These are phyloP conservation scores for Ashinkailepas kermadecensis DNA, from an alignment of 2,888 invertebrate genomes.

Conservation along the genomic window DNA sequence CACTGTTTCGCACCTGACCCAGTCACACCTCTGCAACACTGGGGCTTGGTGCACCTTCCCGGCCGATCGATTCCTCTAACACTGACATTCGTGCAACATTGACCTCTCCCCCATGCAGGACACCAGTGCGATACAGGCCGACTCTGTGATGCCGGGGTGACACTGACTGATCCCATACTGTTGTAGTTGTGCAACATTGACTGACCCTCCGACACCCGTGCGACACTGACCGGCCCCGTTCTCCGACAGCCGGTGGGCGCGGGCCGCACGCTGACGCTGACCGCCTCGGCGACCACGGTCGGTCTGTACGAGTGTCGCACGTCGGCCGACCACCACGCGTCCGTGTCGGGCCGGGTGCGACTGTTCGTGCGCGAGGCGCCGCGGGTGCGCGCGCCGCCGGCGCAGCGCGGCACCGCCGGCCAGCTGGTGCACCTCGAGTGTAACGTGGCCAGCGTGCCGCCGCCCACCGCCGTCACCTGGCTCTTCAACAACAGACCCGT, in stretches of 20 bases:
- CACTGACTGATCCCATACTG: too few species aligned
- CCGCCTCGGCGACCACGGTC: not conserved
- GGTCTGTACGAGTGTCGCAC: constrained; percentile 8
- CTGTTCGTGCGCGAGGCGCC: constrained; percentile 49
- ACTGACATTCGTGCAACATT: too few species aligned
- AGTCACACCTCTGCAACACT: too few species aligned
- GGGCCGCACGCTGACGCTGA: not conserved
- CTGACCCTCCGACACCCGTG: too few species aligned
- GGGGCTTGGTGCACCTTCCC: too few species aligned
- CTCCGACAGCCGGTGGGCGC: not conserved
- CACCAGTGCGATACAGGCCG: too few species aligned
- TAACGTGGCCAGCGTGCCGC: constrained; percentile 78
- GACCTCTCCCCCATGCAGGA: too few species aligned
- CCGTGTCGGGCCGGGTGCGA: not conserved
- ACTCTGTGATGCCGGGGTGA: too few species aligned
- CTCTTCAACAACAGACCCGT: constrained; percentile 60
- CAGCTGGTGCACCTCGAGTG: constrained; percentile 78
- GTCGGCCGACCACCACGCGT: not conserved
- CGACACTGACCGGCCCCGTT: not conserved
- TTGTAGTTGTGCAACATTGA: too few species aligned
- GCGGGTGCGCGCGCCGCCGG: constrained; percentile 69
- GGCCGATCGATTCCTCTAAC: too few species aligned
- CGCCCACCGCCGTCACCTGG: constrained; percentile 80
- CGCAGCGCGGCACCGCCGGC: constrained; percentile 74
- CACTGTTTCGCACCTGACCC: too few species aligned